Evolutionary conservation across 2,797 vertebrate species (phyloP), one percentile per base, ranked within the genome.

Genomic region (Acipenser transmontanus): DNA sequence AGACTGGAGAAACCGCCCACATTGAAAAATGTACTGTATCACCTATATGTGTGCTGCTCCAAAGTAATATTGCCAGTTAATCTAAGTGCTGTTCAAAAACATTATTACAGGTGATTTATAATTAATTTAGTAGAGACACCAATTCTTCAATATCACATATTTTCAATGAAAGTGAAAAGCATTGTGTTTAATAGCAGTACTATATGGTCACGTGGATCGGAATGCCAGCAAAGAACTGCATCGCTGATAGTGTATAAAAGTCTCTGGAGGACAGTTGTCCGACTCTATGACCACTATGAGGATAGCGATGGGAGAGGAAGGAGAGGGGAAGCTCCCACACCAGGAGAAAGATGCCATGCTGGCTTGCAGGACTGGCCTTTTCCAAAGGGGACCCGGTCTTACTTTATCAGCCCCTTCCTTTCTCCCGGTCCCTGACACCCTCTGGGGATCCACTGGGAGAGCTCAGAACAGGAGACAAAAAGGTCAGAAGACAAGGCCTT

Each of bases 341-440:
- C 80, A 68, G 2, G 76, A 66, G 67, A 85, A 83, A 75, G 82
- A 86, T 76, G 81, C 81, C 61, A 78, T 79, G 78, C 69, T 84
- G 81, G 72, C 73, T 68, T 80, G 78, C 81, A 82, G 78, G 79
- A 78, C 75, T 11, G 76, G 76, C 69, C 69, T 73, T 62, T 79
- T 80, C 70, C 72, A 76, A 63, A 77, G 72, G 66, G 75, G 77
- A 6, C 9, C 66, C 12, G 73, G 68, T 70, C 69, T 73, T 66
- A 79, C 13, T 17, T 34, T 34, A 34, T 34, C 20, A 34, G 64
- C 74, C 71, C 81, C 74, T 86, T 87, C 81, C 74, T 86, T 87
- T 66, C 83, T 87, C 73, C 86, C 77, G 1, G 71, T 79, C 72
- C 78, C 80, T 7, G 52, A 6, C 52, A 47, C 82, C 82, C 82